phyloP scores from a whole-genome alignment of 1,140 invertebrate genomes.

The Theocolax elegans region DNA sequence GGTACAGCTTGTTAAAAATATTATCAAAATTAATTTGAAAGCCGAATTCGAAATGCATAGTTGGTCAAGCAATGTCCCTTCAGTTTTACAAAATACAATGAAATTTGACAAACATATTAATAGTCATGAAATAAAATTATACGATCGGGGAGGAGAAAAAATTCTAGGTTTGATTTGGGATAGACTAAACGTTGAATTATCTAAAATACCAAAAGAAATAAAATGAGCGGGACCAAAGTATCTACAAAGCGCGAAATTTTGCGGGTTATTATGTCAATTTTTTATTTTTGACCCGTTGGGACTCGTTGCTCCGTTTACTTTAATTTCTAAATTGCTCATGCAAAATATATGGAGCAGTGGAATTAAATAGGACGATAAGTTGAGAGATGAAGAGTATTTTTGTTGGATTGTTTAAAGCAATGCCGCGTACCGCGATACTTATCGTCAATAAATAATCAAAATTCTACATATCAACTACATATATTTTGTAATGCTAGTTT shows the following conservation, averaged over 20 bases:
- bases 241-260: not conserved
- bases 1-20: too few relatives aligned
- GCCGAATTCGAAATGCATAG: too few relatives aligned
- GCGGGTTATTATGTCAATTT: too few relatives aligned
- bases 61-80: too few relatives aligned
- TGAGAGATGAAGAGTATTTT: not conserved
- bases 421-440: not conserved
- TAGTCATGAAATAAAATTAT: not conserved
- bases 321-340: not conserved
- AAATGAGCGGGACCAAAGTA: not conserved
- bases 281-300: not conserved
- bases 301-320: not conserved
- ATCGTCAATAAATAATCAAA: not conserved
- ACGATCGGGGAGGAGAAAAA: not conserved
- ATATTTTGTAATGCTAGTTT: slow-evolving; percentile 1
- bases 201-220: not conserved
- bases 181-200: not conserved
- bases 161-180: not conserved
- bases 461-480: not conserved
- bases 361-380: not conserved
- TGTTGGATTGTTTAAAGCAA: not conserved
- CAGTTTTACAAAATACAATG: too few relatives aligned
- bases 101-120: too few relatives aligned
- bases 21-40: too few relatives aligned
- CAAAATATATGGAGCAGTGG: not conserved